These are phyloP conservation scores for Myotis vivesi DNA, from an alignment of 2,797 vertebrate genomes.

Conservation along the genomic window DNA sequence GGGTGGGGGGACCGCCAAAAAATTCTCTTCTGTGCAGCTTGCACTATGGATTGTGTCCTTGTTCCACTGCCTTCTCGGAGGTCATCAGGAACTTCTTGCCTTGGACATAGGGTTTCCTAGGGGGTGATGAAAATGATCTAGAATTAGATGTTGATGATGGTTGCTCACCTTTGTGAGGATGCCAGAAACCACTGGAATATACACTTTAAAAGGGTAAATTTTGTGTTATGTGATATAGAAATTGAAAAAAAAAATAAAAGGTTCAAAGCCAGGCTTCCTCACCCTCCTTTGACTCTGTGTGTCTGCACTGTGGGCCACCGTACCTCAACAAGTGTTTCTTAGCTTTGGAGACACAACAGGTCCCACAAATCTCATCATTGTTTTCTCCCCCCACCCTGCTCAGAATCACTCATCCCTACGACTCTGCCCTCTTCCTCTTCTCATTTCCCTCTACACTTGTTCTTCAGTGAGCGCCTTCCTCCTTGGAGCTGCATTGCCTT, in stretches of 20 bases:
- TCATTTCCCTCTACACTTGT: too few relatives aligned
- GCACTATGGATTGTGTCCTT: neutral
- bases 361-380: neutral
- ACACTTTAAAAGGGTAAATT: neutral
- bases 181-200: neutral
- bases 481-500: neutral
- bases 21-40: neutral
- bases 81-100: neutral
- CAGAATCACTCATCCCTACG: neutral
- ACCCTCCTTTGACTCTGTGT: neutral
- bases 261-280: neutral
- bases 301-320: neutral
- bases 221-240: neutral
- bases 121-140: neutral
- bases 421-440: neutral
- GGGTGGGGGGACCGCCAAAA: neutral
- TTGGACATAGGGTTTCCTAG: neutral
- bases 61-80: neutral
- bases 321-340: neutral
- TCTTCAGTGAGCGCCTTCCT: neutral
- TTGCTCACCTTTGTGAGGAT: neutral
- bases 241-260: fast-evolving
- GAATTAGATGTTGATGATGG: neutral
- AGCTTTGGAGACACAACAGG: neutral
- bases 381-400: neutral